Conservation (phyloP, 2,797 vertebrate genomes). For the Alauda arvensis region DNA sequence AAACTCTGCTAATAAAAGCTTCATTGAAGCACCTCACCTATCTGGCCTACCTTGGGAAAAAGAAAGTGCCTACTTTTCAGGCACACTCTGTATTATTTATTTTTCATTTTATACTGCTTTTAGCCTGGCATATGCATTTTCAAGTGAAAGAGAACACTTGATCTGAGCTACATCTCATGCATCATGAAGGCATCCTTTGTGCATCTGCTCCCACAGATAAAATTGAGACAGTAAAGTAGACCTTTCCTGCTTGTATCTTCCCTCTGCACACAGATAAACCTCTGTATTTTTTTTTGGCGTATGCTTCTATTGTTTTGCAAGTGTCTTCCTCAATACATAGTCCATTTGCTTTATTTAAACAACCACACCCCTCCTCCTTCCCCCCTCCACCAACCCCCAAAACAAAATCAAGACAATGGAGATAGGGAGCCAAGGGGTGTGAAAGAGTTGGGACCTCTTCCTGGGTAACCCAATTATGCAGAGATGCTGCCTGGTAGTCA, state of each 20-base stretch:
- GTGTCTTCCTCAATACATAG: neutral
- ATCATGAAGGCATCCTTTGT: accelerated
- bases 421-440: neutral
- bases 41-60: neutral
- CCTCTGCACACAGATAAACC: neutral
- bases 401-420: neutral
- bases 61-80: neutral
- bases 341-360: neutral
- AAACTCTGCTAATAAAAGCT: neutral
- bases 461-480: slow-evolving; percentile 53
- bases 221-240: neutral
- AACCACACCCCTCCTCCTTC: neutral
- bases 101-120: neutral
- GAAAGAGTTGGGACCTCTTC: slow-evolving; percentile 45
- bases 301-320: neutral
- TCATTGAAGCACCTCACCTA: neutral
- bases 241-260: neutral
- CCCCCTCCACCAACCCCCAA: neutral
- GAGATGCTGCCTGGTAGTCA: slow-evolving; percentile 63
- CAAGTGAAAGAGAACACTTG: neutral
- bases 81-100: neutral
- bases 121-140: neutral
- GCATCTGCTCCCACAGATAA: accelerated
- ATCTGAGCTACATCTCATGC: neutral
- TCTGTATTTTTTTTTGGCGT: neutral